Percentiles rank a stretch among this genome's conserved stretches.
Evolutionary conservation across 2,113 vertebrate genomes (phyloP).

Genomic region (Amphilophus citrinellus): DNA sequence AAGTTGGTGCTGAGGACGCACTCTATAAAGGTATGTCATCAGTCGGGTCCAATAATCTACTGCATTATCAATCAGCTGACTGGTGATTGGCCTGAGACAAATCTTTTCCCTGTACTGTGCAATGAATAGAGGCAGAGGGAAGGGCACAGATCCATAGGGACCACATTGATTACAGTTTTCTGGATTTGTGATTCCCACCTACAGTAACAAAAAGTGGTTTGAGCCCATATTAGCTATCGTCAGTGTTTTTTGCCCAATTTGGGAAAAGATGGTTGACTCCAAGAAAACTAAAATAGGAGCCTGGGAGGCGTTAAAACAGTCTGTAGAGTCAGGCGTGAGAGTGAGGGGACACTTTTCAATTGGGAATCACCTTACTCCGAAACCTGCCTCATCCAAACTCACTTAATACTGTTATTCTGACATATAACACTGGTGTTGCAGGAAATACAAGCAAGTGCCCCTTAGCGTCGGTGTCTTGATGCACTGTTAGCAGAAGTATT

Average conservation of each 20-base stretch:
- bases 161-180: neutral
- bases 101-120: neutral
- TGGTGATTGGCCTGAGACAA: conserved; percentile 10
- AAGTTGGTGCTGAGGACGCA: conserved; percentile 18
- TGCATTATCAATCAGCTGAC: conserved; percentile 49
- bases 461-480: neutral
- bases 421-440: neutral
- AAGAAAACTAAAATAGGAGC: neutral
- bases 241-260: neutral
- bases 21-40: conserved; percentile 29
- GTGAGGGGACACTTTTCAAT: neutral
- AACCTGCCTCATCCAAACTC: neutral
- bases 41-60: conserved; percentile 44
- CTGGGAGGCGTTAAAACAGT: neutral
- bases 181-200: neutral
- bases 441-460: neutral
- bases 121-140: conserved; percentile 1
- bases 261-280: neutral
- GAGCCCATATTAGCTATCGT: neutral
- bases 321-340: neutral
- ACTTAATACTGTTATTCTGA: neutral
- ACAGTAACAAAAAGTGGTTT: neutral
- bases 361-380: neutral
- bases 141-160: neutral
- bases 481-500: neutral